Evolutionary conservation across 2,113 vertebrate species (phyloP), one percentile per base, ranked within the genome.

Genomic region (Ia io): DNA sequence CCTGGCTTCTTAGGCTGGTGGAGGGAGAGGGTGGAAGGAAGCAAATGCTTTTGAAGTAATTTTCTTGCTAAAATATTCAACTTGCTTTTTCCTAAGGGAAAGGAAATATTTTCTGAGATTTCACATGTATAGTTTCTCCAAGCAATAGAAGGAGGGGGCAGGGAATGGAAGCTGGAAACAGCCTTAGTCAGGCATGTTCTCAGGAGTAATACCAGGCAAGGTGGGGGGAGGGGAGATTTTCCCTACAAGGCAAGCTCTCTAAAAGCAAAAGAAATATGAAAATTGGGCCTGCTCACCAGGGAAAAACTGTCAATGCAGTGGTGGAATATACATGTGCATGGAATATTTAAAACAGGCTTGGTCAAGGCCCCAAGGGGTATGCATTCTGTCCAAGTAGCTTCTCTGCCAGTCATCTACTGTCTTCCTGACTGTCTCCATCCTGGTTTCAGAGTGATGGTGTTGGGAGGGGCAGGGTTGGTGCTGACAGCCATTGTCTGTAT

Each of bases 41-140:
- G 59, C 89, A 90, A 85, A 95, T 88, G 93, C 93, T 94, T 97
- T 80, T 88, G 83, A 95, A 96, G 85, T 95, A 88, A 94, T 96
- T 97, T 95, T 90, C 93, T 90, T 61, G 87, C 70, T 95, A 94
- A 97, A 96, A 83, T 77, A 93, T 93, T 93, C 91, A 88, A 93
- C 90, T 61, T 74, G 40, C 82, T 77, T 96, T 93, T 82, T 76
- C 77, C 91, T 92, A 74, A 82, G 84, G 71, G 40, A 11, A 22
- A 91, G 91, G 73, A 74, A 93, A 78, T 93, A 84, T 94, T 96
- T 94, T 94, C 67, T 94, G 69, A 91, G 49, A 93, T 95, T 96
- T 93, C 49, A 37, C 35, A 25, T 30, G 18, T 88, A 6, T 49
- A 82, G 44, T 88, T 96, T 91, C 65, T 86, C n/a, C n/a, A 92